Evolutionary conservation across 2,797 vertebrate genomes (phyloP), one percentile per base, ranked within the genome.

Genomic region (Dendrocincla tyrannina): DNA sequence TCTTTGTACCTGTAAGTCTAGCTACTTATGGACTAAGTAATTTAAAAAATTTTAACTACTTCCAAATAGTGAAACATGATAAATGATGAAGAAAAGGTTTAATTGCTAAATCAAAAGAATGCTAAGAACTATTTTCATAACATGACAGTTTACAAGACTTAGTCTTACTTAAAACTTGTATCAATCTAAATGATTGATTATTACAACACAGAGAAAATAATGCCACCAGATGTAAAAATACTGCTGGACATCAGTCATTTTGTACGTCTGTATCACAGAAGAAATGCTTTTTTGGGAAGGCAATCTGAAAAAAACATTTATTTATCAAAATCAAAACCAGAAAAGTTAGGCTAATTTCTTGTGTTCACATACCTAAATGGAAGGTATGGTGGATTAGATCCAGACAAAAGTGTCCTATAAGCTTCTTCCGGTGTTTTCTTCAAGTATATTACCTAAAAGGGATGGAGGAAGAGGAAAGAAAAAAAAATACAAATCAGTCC

Each of bases 381-480:
- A 94, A 99, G 98, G 96, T 99, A 99, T 15, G 98, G 98, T 66
- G 99, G 98, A 49, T 98, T 99, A 87, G 99, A 99, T 32, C 99
- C 99, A 17, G 99, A 99, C 30, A 98, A 96, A 91, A 99, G 98
- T 4, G 97, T 98, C 97, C 99, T 98, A 96, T 99, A 99, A 37
- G 98, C 98, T 95, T 99, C 99, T 96, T 99, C 99, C 82, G 99
- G 99, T 19, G 99, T 99, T 97, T 99, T 99, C 98, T 99, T 99
- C 97, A 99, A 97, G 96, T 99, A 99, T 96, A 99, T 99, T 72
- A 99, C 99, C 99, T 99, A 96, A 55, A 92, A 64, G 7, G 16
- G 23, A 33, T 8, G 2, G 6, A 6, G 6, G 3, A 13, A 77
- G 17, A 47, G 5, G 5, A 47, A 25, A 47, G 13, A 32, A 8